Evolutionary conservation across 2,797 vertebrate genomes (phyloP).

Genomic region (Microctenopoma steveboyesi): DNA sequence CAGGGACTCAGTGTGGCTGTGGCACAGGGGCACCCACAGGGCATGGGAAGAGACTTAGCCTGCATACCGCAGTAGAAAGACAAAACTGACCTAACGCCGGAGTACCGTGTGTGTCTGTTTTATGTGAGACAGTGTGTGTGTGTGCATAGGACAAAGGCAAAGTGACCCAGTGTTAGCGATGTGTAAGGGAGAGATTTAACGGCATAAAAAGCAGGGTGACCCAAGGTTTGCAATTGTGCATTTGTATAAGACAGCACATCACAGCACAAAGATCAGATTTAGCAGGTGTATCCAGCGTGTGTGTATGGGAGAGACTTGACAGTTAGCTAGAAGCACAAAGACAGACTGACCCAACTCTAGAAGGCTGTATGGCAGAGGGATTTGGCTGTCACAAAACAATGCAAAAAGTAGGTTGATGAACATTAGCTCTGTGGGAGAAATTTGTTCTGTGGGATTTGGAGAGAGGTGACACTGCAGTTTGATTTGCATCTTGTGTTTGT

Average conservation of each 20-base stretch:
- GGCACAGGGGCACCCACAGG: conserved; percentile 87
- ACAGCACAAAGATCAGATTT: conserved; percentile 78
- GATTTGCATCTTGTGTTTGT: not conserved
- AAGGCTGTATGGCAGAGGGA: conserved; percentile 42
- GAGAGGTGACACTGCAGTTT: not conserved
- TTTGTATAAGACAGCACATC: conserved; percentile 79
- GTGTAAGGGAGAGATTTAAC: conserved; percentile 76
- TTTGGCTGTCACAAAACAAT: conserved; percentile 55
- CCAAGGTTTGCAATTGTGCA: conserved; percentile 64
- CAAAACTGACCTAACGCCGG: conserved; percentile 64
- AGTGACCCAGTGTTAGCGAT: conserved; percentile 68
- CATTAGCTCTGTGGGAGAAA: conserved; percentile 56
- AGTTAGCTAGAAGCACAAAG: conserved; percentile 64
- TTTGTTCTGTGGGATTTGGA: conserved; percentile 19
- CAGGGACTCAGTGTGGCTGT: conserved; percentile 88
- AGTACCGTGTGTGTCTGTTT: conserved; percentile 55
- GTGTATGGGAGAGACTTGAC: conserved; percentile 52
- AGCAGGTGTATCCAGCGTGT: conserved; percentile 57
- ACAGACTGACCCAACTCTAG: conserved; percentile 51
- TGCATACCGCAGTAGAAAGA: conserved; percentile 68
- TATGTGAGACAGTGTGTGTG: conserved; percentile 55
- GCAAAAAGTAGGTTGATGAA: conserved; percentile 30
- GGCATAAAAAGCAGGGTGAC: conserved; percentile 72
- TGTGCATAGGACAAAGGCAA: conserved; percentile 71
- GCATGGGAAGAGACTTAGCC: conserved; percentile 88